A percentile compares a stretch with the other conserved stretches of the same genome.
Conservation (phyloP, 2,888 invertebrate genomes). For the Leptopilina syphax region DNA sequence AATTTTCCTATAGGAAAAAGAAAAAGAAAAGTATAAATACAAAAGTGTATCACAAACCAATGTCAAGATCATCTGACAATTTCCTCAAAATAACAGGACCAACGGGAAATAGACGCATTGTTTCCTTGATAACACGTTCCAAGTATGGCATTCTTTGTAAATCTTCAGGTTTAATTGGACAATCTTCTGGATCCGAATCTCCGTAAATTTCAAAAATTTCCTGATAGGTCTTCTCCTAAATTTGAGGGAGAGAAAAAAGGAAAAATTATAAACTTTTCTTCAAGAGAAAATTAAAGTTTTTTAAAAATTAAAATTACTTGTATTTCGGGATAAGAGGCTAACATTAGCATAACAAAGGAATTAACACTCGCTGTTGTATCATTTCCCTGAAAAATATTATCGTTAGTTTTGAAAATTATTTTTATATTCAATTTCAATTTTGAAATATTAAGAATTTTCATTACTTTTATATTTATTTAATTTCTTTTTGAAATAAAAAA, state of each 20-base stretch:
- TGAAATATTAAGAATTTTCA: no score
- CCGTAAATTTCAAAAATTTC: conserved; percentile 78
- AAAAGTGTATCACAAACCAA: conserved; percentile 70
- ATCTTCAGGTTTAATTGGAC: conserved; percentile 77
- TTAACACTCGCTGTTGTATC: conserved; percentile 62
- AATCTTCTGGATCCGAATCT: conserved; percentile 69
- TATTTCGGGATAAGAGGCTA: conserved; percentile 60
- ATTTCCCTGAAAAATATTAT: conserved; percentile 57
- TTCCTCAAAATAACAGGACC: conserved; percentile 78
- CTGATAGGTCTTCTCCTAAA: conserved; percentile 72
- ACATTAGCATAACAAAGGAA: conserved; percentile 59
- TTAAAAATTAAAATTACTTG: conserved; percentile 56
- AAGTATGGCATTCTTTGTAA: conserved; percentile 79
- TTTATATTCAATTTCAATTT: no score
- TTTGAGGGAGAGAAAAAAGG: no score
- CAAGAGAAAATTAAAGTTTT: background rate
- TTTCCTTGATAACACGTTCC: conserved; percentile 81
- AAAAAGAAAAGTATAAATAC: no score
- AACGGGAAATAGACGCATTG: conserved; percentile 79
- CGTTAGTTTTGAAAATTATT: background rate
- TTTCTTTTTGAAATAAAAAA: background rate
- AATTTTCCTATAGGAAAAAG: no score
- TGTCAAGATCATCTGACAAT: conserved; percentile 77
- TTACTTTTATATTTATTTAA: background rate
- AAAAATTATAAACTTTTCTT: no score